A percentile compares a stretch with the other conserved stretches of the same genome.
These are phyloP conservation scores for Hyposmocoma kahamanoa DNA, from an alignment of 1,140 invertebrate species.

Conservation along the genomic window DNA sequence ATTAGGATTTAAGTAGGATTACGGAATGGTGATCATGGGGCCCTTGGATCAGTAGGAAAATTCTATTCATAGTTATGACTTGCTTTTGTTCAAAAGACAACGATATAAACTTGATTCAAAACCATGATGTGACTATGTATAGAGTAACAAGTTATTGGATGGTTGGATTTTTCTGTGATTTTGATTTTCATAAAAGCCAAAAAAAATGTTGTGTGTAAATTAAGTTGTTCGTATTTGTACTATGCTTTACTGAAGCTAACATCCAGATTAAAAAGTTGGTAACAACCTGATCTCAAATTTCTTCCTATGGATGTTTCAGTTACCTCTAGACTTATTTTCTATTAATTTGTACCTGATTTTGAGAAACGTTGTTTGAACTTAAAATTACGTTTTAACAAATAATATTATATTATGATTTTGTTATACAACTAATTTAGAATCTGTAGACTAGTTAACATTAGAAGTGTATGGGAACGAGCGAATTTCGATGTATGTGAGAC, in stretches of 20 bases:
- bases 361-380: constrained; percentile 56
- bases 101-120: constrained; percentile 11
- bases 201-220: constrained; percentile 38
- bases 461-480: constrained; percentile 51
- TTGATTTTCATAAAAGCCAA: constrained; percentile 61
- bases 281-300: constrained; percentile 56
- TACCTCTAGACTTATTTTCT: constrained; percentile 67
- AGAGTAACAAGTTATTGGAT: constrained; percentile 33
- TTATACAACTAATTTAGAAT: constrained; percentile 41
- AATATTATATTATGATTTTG: constrained; percentile 37
- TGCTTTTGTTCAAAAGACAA: constrained; percentile 7
- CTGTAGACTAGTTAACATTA: constrained; percentile 25
- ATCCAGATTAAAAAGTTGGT: constrained; percentile 20
- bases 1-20: constrained; percentile 57
- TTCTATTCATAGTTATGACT: constrained; percentile 4
- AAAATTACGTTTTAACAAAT: constrained; percentile 60
- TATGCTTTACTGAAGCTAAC: constrained; percentile 24
- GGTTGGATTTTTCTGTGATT: constrained; percentile 60
- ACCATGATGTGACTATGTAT: constrained; percentile 6
- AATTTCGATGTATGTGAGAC: constrained; percentile 51
- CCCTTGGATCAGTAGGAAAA: constrained; percentile 10
- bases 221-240: constrained; percentile 30
- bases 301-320: constrained; percentile 60
- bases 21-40: constrained; percentile 29
- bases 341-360: constrained; percentile 72